Evolutionary conservation across 2,888 invertebrate species (phyloP).

Genomic region (Hirtodrosophila trivittata): DNA sequence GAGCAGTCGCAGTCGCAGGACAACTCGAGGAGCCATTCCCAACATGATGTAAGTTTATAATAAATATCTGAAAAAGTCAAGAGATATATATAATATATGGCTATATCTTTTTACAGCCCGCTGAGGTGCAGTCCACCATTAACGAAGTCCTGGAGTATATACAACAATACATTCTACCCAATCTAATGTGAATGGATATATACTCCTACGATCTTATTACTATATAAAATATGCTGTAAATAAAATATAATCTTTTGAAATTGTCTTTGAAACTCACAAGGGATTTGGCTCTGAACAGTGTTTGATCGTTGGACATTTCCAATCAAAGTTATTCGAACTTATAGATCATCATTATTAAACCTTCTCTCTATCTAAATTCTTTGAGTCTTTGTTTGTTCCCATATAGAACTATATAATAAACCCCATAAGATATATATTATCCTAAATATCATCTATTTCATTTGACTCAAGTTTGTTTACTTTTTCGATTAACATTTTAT

Average conservation of each 20-base stretch:
- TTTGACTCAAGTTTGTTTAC: too few species aligned
- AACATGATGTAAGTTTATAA: slow-evolving; percentile 48
- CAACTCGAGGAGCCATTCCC: slow-evolving; percentile 10
- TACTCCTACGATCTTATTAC: neutral
- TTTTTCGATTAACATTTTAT: slow-evolving; percentile 33
- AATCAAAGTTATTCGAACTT: too few species aligned
- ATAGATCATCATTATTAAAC: too few species aligned
- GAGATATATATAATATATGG: too few species aligned
- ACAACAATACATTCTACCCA: slow-evolving; percentile 70
- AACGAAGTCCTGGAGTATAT: slow-evolving; percentile 76
- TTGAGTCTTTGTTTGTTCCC: too few species aligned
- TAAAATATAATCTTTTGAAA: neutral
- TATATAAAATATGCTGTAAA: neutral
- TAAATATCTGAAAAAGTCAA: too few species aligned
- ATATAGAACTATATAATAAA: too few species aligned
- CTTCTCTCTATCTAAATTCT: too few species aligned
- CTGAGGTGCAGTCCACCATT: slow-evolving; percentile 64
- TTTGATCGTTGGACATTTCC: too few species aligned
- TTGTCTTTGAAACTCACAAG: neutral
- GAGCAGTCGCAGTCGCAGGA: neutral
- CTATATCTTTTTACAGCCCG: slow-evolving; percentile 48
- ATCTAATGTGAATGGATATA: slow-evolving; percentile 41
- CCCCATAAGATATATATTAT: too few species aligned
- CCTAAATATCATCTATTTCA: too few species aligned
- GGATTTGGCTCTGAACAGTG: too few species aligned